phyloP scores from a whole-genome alignment of 2,888 invertebrate genomes.

The Agonopterix arenella region DNA sequence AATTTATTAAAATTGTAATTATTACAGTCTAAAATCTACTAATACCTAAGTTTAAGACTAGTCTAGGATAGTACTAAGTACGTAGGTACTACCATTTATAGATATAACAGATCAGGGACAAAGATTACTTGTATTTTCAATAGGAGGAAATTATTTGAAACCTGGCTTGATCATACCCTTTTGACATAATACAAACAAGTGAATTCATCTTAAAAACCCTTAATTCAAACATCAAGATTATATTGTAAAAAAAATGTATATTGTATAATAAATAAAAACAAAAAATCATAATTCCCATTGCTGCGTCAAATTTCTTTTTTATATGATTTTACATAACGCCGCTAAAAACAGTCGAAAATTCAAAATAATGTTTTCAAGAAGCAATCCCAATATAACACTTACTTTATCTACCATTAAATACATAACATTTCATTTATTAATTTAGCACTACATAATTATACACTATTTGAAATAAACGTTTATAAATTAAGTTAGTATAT shows the following conservation, averaged over 20 bases:
- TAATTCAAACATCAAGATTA: no score
- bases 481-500: constrained; percentile 29
- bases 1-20: background rate
- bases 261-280: no score
- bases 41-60: background rate
- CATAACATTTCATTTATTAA: constrained; percentile 9
- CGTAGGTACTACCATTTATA: no score
- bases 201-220: no score
- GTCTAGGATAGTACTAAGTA: no score
- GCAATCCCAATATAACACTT: constrained; percentile 2
- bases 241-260: no score
- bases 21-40: background rate
- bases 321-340: no score
- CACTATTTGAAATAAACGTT: constrained; percentile 23
- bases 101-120: background rate
- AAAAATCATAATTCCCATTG: no score
- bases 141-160: no score
- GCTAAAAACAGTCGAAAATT: background rate
- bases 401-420: constrained; percentile 4
- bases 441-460: constrained; percentile 25
- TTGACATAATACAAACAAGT: no score
- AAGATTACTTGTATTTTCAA: background rate
- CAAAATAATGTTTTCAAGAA: background rate
- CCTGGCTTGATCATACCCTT: no score
- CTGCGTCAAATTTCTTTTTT: no score